Percentiles rank a stretch among this genome's conserved stretches.
Evolutionary conservation across 2,888 invertebrate genomes (phyloP).

Genomic region (Caenorhabditis doughertyi): DNA sequence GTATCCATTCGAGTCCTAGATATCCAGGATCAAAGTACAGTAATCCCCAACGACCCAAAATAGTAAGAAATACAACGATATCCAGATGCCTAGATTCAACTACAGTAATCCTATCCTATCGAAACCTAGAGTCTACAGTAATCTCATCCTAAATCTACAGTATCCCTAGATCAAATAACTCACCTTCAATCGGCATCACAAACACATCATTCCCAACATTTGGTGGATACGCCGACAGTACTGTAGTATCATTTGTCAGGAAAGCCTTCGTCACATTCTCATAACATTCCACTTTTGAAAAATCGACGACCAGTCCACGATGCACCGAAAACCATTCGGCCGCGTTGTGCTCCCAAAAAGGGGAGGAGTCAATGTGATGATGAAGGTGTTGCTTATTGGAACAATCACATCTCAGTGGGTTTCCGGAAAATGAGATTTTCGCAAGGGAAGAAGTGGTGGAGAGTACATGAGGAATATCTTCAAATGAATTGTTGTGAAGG

Average conservation of each 20-base stretch:
- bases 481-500: slow-evolving; percentile 76
- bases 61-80: too few relatives aligned
- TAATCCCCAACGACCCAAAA: too few relatives aligned
- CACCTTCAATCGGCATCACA: slow-evolving; percentile 78
- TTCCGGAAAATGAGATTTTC: slow-evolving; percentile 74
- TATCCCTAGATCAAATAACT: too few relatives aligned
- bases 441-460: slow-evolving; percentile 49
- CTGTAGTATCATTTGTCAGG: slow-evolving; percentile 79
- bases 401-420: slow-evolving; percentile 83
- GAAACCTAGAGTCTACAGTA: too few relatives aligned
- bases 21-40: too few relatives aligned
- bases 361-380: background rate
- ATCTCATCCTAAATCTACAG: too few relatives aligned
- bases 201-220: slow-evolving; percentile 77
- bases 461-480: slow-evolving; percentile 65
- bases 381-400: background rate
- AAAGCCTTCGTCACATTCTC: slow-evolving; percentile 81
- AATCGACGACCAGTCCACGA: slow-evolving; percentile 72
- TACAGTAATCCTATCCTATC: too few relatives aligned
- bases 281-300: slow-evolving; percentile 74
- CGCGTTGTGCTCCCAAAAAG: slow-evolving; percentile 62
- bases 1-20: too few relatives aligned
- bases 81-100: too few relatives aligned
- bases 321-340: slow-evolving; percentile 66
- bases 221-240: slow-evolving; percentile 78